phyloP scores from a whole-genome alignment of 1,140 invertebrate genomes.

The Caenorhabditis inopinata region DNA sequence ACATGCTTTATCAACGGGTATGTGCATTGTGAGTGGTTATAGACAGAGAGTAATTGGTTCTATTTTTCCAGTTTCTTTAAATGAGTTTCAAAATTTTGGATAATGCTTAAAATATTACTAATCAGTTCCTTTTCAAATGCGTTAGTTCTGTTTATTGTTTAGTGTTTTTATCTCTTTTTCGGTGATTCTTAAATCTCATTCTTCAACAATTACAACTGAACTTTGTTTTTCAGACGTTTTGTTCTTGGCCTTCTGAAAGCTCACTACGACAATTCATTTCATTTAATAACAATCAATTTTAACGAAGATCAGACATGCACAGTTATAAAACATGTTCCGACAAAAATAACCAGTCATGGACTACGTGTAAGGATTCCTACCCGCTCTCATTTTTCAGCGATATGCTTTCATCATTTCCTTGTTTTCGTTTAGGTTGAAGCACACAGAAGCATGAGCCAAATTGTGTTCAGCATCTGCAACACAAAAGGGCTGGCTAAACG shows the following conservation, averaged over 20 bases:
- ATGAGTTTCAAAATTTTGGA: no score
- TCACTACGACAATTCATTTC: background rate
- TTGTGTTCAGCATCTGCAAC: slow-evolving; percentile 27
- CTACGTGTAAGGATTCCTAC: background rate
- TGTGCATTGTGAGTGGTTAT: no score
- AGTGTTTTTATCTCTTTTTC: no score
- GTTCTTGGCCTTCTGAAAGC: background rate
- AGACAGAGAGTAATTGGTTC: no score
- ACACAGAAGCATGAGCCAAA: slow-evolving; percentile 14
- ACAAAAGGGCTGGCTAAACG: background rate
- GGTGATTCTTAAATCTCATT: background rate
- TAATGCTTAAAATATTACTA: no score
- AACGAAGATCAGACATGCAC: background rate
- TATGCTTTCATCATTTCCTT: background rate
- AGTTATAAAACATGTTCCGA: slow-evolving; percentile 9
- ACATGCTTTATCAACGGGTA: background rate
- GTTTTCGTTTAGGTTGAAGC: background rate
- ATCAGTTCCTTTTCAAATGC: no score
- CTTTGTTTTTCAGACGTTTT: background rate
- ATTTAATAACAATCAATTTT: background rate
- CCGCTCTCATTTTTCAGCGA: background rate
- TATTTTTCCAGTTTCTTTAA: no score
- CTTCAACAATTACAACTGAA: background rate
- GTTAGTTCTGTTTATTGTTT: no score
- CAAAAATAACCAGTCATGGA: slow-evolving; percentile 21